These are phyloP conservation scores for Penaeus vannamei DNA, from an alignment of 1,140 invertebrate genomes.

Conservation along the genomic window DNA sequence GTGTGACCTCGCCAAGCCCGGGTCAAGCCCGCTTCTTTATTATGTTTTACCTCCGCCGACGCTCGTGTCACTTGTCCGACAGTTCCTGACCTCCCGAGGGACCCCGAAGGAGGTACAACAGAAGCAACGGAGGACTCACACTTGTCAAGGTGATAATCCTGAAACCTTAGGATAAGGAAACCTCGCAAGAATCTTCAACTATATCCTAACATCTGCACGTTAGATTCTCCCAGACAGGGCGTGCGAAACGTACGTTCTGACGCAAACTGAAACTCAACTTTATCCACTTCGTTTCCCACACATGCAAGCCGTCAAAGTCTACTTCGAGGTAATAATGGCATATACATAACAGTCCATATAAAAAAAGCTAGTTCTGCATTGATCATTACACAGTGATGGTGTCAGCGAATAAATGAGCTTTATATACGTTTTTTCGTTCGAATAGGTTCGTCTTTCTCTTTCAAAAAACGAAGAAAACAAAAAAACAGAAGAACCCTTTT, in stretches of 20 bases:
- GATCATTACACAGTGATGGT: slow-evolving; percentile 47
- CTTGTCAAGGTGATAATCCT: slow-evolving; percentile 51
- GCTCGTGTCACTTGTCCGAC: slow-evolving; percentile 38
- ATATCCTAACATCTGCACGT: neutral
- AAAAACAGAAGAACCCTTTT: too few relatives aligned
- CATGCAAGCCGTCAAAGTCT: too few relatives aligned
- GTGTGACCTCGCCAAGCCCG: slow-evolving; percentile 32
- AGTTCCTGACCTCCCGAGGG: slow-evolving; percentile 49
- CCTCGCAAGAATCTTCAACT: slow-evolving; percentile 59
- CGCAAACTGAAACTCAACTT: too few relatives aligned
- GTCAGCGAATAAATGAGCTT: slow-evolving; percentile 44
- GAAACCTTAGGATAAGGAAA: slow-evolving; percentile 59
- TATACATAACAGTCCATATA: slow-evolving; percentile 6
- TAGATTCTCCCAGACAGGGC: too few relatives aligned
- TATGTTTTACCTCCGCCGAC: slow-evolving; percentile 16
- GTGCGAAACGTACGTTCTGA: too few relatives aligned
- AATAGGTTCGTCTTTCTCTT: slow-evolving; percentile 31
- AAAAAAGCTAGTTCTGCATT: slow-evolving; percentile 31
- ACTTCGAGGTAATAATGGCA: too few relatives aligned
- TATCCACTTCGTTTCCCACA: too few relatives aligned
- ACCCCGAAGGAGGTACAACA: slow-evolving; percentile 14
- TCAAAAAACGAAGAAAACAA: neutral
- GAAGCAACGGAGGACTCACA: slow-evolving; percentile 46
- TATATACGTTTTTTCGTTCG: slow-evolving; percentile 41
- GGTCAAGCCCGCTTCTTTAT: neutral